phyloP scores from a whole-genome alignment of 2,113 vertebrate genomes.

The Herpetotheres cachinnans region DNA sequence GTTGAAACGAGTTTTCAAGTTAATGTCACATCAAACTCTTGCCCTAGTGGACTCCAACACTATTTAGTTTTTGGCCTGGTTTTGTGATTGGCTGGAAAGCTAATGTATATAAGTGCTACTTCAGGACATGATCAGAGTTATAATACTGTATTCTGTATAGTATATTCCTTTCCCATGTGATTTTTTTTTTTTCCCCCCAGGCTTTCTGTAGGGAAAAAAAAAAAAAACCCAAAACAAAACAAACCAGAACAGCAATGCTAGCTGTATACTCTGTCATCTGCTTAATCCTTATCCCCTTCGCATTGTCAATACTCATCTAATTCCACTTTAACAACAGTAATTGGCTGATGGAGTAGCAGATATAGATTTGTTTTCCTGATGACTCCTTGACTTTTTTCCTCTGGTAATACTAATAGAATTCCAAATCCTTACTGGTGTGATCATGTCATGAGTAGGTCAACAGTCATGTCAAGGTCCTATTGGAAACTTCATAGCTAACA shows the following conservation, averaged over 20 bases:
- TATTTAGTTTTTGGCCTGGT: not conserved
- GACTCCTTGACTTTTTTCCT: constrained; percentile 98
- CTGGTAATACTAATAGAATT: constrained; percentile 99
- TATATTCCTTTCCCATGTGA: not conserved
- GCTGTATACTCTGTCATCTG: constrained; percentile 76
- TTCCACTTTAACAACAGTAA: constrained; percentile 99
- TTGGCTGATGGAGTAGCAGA: constrained; percentile 99
- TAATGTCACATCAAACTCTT: constrained; percentile 18
- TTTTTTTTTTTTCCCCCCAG: constrained; percentile 44
- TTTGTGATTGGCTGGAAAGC: not conserved
- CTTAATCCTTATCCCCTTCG: constrained; percentile 90
- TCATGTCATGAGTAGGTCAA: constrained; percentile 98
- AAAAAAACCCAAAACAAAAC: not conserved
- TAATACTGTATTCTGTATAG: not conserved
- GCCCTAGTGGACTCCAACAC: not conserved
- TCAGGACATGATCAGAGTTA: not conserved
- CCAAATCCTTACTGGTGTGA: constrained; percentile 94
- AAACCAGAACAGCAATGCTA: constrained; percentile 21
- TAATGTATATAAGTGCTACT: constrained; percentile 25
- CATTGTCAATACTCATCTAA: constrained; percentile 99
- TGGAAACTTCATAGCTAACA: constrained; percentile 97
- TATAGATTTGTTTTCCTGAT: constrained; percentile 99
- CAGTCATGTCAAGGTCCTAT: constrained; percentile 99
- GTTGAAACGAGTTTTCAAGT: constrained; percentile 29
- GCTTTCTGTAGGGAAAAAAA: not conserved